Percentiles rank a stretch among this genome's conserved stretches.
Evolutionary conservation across 2,888 invertebrate genomes (phyloP).

Genomic region (Hartigia nigra): DNA sequence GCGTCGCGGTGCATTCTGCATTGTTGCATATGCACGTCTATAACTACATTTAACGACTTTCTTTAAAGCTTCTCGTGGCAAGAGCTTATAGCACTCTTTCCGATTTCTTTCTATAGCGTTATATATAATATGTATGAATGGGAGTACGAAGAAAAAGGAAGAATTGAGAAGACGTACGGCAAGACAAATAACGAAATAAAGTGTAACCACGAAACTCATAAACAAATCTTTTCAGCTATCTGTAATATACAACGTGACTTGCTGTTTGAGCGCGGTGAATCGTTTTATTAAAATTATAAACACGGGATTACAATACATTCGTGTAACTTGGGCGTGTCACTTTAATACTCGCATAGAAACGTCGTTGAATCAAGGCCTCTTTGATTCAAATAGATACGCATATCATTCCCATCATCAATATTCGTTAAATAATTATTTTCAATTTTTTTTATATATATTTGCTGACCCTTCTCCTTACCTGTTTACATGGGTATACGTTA

Average conservation of each 20-base stretch:
- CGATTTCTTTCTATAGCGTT: neutral
- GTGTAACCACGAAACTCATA: neutral
- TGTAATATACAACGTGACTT: neutral
- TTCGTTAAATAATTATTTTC: constrained; percentile 22
- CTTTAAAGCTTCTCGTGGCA: neutral
- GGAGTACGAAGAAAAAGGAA: neutral
- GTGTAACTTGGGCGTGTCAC: constrained; percentile 36
- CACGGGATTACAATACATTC: constrained; percentile 52
- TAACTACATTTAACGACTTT: neutral
- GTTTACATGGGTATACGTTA: constrained; percentile 15
- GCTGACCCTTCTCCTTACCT: constrained; percentile 21
- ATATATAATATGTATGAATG: neutral
- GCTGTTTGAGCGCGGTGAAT: constrained; percentile 43
- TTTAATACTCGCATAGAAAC: constrained; percentile 49
- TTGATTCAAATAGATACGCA: constrained; percentile 44
- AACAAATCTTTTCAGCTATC: neutral
- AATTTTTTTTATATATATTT: constrained; percentile 8
- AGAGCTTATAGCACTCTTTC: neutral
- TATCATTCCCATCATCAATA: neutral
- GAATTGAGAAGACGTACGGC: neutral
- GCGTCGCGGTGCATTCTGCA: neutral
- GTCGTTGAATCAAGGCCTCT: constrained; percentile 58
- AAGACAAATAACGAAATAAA: neutral
- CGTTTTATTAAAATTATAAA: constrained; percentile 59
- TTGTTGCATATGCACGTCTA: neutral